These are phyloP conservation scores for Lonchura striata DNA, from an alignment of 2,113 vertebrate genomes.

Conservation along the genomic window DNA sequence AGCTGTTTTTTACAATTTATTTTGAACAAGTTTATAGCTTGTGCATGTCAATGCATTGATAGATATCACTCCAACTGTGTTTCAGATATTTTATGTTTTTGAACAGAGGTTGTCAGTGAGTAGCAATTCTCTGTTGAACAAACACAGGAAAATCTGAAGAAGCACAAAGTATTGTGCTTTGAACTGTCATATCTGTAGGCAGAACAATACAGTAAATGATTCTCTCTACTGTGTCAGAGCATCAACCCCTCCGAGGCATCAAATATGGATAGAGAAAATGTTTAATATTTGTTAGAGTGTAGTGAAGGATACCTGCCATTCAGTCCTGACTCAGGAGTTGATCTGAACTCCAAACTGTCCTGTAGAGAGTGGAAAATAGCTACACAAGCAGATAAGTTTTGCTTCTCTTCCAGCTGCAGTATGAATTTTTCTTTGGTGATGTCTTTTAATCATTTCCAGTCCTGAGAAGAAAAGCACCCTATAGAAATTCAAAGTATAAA, in stretches of 20 bases:
- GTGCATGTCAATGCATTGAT: neutral
- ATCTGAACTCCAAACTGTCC: neutral
- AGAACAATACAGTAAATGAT: neutral
- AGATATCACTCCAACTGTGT: slow-evolving; percentile 4
- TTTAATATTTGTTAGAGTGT: neutral
- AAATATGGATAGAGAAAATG: neutral
- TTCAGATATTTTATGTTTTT: neutral
- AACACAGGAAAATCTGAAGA: neutral
- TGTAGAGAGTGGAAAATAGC: neutral
- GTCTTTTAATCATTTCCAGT: neutral
- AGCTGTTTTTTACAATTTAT: neutral
- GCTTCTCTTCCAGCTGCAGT: neutral
- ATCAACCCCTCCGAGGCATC: neutral
- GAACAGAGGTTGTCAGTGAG: neutral
- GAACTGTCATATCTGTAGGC: neutral
- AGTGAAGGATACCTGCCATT: neutral
- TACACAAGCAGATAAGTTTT: neutral
- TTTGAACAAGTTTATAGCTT: neutral
- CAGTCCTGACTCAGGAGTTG: neutral
- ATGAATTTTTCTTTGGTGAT: neutral
- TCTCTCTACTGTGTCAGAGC: neutral
- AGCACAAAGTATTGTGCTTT: neutral
- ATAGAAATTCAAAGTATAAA: neutral
- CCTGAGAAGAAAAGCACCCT: neutral
- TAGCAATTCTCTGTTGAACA: neutral